Evolutionary conservation across 2,888 invertebrate genomes (phyloP), one percentile per base, ranked within the genome.

Genomic region (Orthonychiurus folsomi): DNA sequence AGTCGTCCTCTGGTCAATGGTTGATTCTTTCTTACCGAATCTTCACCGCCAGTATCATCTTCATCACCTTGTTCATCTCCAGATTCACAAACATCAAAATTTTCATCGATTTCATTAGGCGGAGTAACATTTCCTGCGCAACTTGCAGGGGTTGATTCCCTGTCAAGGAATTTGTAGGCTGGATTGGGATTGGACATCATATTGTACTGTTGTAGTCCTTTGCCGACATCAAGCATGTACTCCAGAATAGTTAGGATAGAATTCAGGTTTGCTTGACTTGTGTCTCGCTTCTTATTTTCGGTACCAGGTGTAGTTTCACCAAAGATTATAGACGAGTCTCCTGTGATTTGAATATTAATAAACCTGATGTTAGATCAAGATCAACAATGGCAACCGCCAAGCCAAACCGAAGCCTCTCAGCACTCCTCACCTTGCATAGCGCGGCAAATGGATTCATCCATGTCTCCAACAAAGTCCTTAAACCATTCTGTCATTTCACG

Each of bases 31-130:
- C 77, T 73, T 73, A 80, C 80, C 2, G 91, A 91, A 77, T 95
- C 94, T 74, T 94, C 92, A 21, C 86, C 86, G 26, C 89, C 92
- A 59, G 93, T 93, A 70, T 95, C 94, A 48, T 94, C 94, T 63
- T 93, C 94, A 61, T 80, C 80, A 59, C 91, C 93, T 73, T 91
- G 81, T 72, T 94, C 94, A 66, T 94, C 94, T 15, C 87, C 85
- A 24, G 87, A 84, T 69, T 93, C 92, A 62, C 87, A 72, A 15
- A 71, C 54, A 59, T 72, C 72, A 70, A 69, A 76, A 73, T 24
- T 72, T 54, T 73, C 73, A 47, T 73, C 73, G 12, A 66, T 55
- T 63, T 73, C 73, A 59, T 70, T 71, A 3, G 71, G 70, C 18
- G 70, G 71, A 54, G 66, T 69, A 3, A 66, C 59, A 37, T 65